Evolutionary conservation across 1,140 invertebrate species (phyloP).

Genomic region (Drosophila insularis): DNA sequence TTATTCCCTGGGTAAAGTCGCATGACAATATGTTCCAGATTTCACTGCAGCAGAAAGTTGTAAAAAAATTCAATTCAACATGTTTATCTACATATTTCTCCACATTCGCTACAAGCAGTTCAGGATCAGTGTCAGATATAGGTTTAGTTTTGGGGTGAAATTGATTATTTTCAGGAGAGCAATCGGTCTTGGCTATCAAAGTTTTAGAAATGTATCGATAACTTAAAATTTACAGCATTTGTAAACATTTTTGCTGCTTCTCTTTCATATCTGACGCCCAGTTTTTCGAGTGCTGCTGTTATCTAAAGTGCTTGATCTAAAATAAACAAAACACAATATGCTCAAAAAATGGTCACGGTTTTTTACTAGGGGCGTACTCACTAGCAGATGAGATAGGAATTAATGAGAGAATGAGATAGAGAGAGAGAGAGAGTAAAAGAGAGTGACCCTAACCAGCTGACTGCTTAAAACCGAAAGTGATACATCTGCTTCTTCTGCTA

Average conservation of each 20-base stretch:
- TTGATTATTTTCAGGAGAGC: too few species aligned
- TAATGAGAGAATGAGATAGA: constrained; percentile 3
- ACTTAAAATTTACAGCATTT: background rate
- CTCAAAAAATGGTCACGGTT: constrained; percentile 30
- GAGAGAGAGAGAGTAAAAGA: constrained; percentile 14
- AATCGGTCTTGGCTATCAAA: too few species aligned
- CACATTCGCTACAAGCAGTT: too few species aligned
- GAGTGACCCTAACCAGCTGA: constrained; percentile 46
- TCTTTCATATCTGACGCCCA: constrained; percentile 13
- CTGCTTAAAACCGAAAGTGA: constrained; percentile 66
- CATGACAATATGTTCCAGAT: too few species aligned
- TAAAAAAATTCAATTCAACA: too few species aligned
- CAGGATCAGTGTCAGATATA: too few species aligned
- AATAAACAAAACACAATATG: constrained; percentile 52
- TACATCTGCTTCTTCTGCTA: constrained; percentile 53
- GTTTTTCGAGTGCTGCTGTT: constrained; percentile 30
- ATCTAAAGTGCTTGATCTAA: constrained; percentile 54
- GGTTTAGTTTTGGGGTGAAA: too few species aligned
- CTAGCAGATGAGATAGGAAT: background rate
- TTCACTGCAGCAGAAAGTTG: too few species aligned
- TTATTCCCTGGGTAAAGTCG: too few species aligned
- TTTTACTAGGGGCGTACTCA: constrained; percentile 56
- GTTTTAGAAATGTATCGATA: background rate
- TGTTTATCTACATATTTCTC: too few species aligned
- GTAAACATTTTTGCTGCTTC: constrained; percentile 15